Conservation (phyloP, 2,113 vertebrate species). For the Petrocephalus microphthalmus region DNA sequence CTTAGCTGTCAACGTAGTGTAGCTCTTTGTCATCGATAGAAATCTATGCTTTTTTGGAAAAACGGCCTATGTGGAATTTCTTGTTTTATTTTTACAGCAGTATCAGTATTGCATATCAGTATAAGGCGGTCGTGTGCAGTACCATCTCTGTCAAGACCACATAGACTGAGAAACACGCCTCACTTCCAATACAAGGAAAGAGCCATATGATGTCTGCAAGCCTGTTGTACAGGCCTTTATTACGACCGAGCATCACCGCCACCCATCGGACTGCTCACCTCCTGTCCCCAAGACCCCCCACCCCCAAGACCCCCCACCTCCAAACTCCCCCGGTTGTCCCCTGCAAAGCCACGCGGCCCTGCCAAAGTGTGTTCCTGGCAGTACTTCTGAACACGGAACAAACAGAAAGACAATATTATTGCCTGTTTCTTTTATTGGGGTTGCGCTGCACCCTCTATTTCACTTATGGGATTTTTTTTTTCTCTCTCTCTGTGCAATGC, state of each 20-base stretch:
- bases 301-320: not conserved
- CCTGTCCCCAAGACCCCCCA: not conserved
- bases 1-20: not conserved
- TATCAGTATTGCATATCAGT: not conserved
- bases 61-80: not conserved
- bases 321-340: conserved; percentile 6
- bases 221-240: not conserved
- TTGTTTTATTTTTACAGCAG: not conserved
- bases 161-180: not conserved
- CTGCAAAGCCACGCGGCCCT: conserved; percentile 18
- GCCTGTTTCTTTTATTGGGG: conserved; percentile 13
- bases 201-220: not conserved
- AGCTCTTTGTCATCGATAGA: not conserved
- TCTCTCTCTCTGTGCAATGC: conserved; percentile 27
- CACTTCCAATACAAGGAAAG: not conserved
- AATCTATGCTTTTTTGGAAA: not conserved
- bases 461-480: conserved; percentile 13
- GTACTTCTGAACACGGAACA: conserved; percentile 17
- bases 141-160: not conserved
- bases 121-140: not conserved
- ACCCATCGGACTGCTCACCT: not conserved
- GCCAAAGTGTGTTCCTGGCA: conserved; percentile 24
- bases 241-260: not conserved
- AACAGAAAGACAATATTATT: conserved; percentile 23
- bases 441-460: not conserved